Conservation (phyloP, 2,888 invertebrate species). For the Ormyrus labotus region DNA sequence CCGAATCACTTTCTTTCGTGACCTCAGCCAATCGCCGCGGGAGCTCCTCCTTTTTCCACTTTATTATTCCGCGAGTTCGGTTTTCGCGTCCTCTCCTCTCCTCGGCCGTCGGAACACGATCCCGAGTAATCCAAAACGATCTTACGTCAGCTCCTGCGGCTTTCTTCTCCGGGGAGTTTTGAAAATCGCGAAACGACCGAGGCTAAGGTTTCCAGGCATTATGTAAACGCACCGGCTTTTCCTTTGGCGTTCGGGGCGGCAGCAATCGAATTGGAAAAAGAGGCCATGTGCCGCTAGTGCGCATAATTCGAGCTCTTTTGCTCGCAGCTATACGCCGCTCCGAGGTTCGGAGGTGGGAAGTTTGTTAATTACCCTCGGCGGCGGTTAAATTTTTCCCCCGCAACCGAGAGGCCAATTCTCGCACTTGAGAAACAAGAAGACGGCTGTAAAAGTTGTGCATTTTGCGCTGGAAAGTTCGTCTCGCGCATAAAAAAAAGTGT, state of each 20-base stretch:
- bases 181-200: background rate
- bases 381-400: background rate
- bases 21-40: too few relatives aligned
- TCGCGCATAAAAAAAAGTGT: background rate
- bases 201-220: background rate
- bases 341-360: background rate
- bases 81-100: background rate
- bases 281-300: background rate
- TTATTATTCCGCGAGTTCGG: background rate
- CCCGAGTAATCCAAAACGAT: constrained; percentile 29
- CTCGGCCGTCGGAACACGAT: constrained; percentile 34
- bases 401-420: too few relatives aligned
- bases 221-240: background rate
- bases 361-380: constrained; percentile 25
- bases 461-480: background rate
- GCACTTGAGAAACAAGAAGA: background rate
- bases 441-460: background rate
- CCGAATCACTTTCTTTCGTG: too few relatives aligned
- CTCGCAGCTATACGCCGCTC: constrained; percentile 13
- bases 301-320: constrained; percentile 6
- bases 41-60: background rate
- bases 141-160: constrained; percentile 27
- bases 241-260: too few relatives aligned
- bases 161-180: background rate
- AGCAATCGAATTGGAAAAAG: too few relatives aligned